Percentiles rank a stretch among this genome's conserved stretches.
These are phyloP conservation scores for Scomberomorus guttatus DNA, from an alignment of 2,797 vertebrate species.

Conservation along the genomic window DNA sequence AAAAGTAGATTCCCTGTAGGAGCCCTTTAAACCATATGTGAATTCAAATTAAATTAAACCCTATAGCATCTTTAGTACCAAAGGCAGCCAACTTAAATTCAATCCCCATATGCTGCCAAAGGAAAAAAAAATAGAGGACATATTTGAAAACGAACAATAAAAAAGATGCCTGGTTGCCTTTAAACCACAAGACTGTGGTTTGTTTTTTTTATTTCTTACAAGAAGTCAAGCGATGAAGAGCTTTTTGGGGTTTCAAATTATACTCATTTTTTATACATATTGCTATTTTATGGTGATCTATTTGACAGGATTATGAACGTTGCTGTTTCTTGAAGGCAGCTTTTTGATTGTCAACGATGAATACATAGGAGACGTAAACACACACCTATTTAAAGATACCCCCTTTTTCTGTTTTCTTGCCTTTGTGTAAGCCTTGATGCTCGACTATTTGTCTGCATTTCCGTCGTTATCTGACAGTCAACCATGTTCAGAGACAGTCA, in stretches of 20 bases:
- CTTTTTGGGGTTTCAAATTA: conserved; percentile 70
- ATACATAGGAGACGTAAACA: conserved; percentile 30
- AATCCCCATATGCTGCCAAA: conserved; percentile 72
- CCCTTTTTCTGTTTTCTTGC: conserved; percentile 29
- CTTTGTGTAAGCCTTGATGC: conserved; percentile 52
- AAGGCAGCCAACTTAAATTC: conserved; percentile 70
- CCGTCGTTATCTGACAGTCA: conserved; percentile 69
- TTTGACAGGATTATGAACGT: conserved; percentile 63
- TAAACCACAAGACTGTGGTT: conserved; percentile 81
- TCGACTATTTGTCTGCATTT: conserved; percentile 65
- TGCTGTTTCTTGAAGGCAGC: conserved; percentile 26
- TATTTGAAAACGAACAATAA: conserved; percentile 79
- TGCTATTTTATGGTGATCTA: conserved; percentile 57
- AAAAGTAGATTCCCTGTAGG: conserved; percentile 64
- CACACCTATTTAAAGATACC: conserved; percentile 44
- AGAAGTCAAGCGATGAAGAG: conserved; percentile 71
- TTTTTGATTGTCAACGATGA: conserved; percentile 46
- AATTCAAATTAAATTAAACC: conserved; percentile 77
- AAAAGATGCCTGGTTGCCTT: conserved; percentile 76
- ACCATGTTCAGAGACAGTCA: conserved; percentile 66
- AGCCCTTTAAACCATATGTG: conserved; percentile 72
- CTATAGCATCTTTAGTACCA: conserved; percentile 74
- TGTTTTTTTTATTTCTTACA: conserved; percentile 76
- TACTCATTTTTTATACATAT: conserved; percentile 67
- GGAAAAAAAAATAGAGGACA: conserved; percentile 55